phyloP scores from a whole-genome alignment of 2,113 vertebrate genomes.

The Colius striatus region DNA sequence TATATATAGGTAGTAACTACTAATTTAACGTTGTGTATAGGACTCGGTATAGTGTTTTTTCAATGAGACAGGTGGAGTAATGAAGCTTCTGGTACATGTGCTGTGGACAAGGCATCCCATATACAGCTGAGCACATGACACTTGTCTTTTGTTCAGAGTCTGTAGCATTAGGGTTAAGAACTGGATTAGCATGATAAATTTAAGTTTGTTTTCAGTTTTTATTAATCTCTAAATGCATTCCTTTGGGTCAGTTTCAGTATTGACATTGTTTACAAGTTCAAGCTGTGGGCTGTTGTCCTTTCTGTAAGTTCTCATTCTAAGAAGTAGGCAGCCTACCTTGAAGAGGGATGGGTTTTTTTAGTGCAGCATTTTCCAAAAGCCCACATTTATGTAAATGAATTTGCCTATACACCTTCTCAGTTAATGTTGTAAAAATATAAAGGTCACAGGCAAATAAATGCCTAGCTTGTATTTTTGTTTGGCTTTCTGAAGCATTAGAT shows the following conservation, averaged over 20 bases:
- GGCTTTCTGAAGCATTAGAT: slow-evolving; percentile 19
- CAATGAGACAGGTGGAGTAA: background rate
- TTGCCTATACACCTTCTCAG: background rate
- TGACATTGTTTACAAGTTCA: background rate
- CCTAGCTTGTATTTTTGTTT: slow-evolving; percentile 27
- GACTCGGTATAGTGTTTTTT: background rate
- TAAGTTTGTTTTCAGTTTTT: background rate
- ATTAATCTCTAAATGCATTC: background rate
- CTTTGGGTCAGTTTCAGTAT: background rate
- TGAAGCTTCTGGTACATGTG: accelerated
- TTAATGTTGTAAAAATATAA: slow-evolving; percentile 11
- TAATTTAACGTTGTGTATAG: background rate
- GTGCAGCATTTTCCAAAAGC: background rate
- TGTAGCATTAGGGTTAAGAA: background rate
- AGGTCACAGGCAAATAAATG: slow-evolving; percentile 30
- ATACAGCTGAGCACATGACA: background rate
- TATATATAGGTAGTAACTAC: background rate
- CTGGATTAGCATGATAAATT: background rate
- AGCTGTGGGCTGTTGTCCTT: background rate
- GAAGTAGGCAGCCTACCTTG: background rate
- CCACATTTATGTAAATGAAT: slow-evolving; percentile 25
- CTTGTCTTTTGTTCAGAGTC: background rate
- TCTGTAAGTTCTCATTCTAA: background rate
- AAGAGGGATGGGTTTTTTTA: background rate
- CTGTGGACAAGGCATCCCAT: background rate